Base-by-base conservation (phyloP, 2,113 vertebrate genomes). In the Callopanchax toddi region DNA sequence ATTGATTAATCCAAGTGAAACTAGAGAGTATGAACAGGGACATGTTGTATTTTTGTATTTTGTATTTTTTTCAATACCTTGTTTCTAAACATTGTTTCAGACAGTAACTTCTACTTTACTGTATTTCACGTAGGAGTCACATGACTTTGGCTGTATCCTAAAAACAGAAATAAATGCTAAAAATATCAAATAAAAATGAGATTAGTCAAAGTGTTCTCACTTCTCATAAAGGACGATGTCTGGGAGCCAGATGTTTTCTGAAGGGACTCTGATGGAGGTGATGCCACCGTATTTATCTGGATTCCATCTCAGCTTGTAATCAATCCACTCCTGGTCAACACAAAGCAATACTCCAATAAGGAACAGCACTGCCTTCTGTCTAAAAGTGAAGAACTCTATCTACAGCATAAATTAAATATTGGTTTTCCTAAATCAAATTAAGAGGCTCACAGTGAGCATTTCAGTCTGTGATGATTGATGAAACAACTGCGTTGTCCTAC, bases 181-280 rank as follows among this genome's bases (percentile, higher is more conserved):
- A n/a, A n/a, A n/a, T n/a, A n/a, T n/a, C n/a, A n/a, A n/a, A 13
- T 3, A 39, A 16, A 11, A n/a, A n/a, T 32, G 29, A 32, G 6
- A 9, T 32, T 32, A 3, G 29, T 32, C 6, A 32, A 6, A 6
- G 10, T 32, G 29, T 3, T 53, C 76, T 92, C 93, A 98, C 97
- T 98, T 98, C 89, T 98, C 96, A 83, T 99, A 97, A 39, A 99
- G 91, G 78, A 99, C 96, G 7, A 99, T 98, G 77, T 99, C 96
- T 0, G 97, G 97, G 54, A 98, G 95, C 97, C 97, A 99, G 61
- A 99, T 93, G 18, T 93, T 94, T 79, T 98, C 96, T 4, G 97
- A 98, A 0, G 96, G 97, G 52, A 99, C 95, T 67, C 96, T 93
- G 83, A 99, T 96, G 5, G 94, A 92, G 0, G 88, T 94, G 69